Evolutionary conservation across 2,888 invertebrate genomes (phyloP), one percentile per base, ranked within the genome.

Genomic region (Sminthurides aquaticus): DNA sequence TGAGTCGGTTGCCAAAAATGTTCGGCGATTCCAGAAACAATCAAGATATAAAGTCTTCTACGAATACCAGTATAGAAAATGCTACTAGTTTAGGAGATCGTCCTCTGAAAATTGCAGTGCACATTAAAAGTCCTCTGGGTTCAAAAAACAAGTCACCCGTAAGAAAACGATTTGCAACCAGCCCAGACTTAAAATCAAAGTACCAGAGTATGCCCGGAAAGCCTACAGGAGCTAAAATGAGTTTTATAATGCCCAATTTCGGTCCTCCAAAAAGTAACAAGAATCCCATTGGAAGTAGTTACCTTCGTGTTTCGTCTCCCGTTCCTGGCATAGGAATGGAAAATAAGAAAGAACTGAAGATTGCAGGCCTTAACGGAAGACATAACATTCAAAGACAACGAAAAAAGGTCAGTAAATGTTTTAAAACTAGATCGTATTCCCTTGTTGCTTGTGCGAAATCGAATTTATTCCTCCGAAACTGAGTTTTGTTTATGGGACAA

Each of bases 331-430:
- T 34, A 11, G 43, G 43, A 34, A 5, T 11, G 43, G 43, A 34
- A 34, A 15, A 34, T 11, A 34, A 34, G 57, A n/a, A n/a, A 58
- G 58, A 58, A 25, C 27, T 64, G 15, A 48, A 57, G 58, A 57
- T 49, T 64, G 58, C 20, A 29, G 29, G 43, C 54, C 49, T 24
- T 8, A 27, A 24, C 49, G 43, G 28, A 2, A 57, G 57, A 25
- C 58, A 27, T 20, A 43, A 25, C 26, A 48, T 62, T 22, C 24
- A 26, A 49, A 64, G 58, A 58, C 57, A 52, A 27, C 64, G 64
- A 8, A 64, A 59, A 64, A 64, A 64, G 64, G 64, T 64, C 60
- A 60, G 49, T 49, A 49, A 26, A 27, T n/a, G 49, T 59, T 26
- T 60, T 60, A 27, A 49, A 25, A 49, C 52, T 18, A 60, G 15